Evolutionary conservation across 2,797 vertebrate species (phyloP), one percentile per base, ranked within the genome.

Genomic region (Esox masquinongy): DNA sequence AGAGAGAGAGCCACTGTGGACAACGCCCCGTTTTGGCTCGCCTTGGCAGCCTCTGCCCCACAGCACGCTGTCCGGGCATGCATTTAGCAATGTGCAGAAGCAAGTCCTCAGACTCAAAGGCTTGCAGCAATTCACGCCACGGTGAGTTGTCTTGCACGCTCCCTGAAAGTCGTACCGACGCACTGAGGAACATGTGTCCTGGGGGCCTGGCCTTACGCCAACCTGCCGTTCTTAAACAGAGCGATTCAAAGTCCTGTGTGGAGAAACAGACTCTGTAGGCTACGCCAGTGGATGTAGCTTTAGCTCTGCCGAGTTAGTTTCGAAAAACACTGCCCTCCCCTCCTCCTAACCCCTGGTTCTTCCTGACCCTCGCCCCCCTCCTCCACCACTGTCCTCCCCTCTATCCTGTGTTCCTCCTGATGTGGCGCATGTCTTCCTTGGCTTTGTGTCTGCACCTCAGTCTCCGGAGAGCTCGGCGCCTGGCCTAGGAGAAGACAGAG

Each of bases 1-100:
- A 86, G 79, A 74, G 74, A 79, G 85, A 82, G 69, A 87, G 83
- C 79, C 29, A 82, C 75, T 15, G 17, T 12, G 51, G 26, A 29
- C 1, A 29, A 79, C 68, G 49, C 17, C 69, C 63, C 12, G 43
- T 76, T 61, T 77, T 17, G 31, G 66, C 31, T 70, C 14, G 49
- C 61, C 47, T 22, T 72, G 34, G 36, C 51, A 77, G 74, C 68
- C 43, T 64, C 66, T 47, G 12, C 12, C 3, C 43, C 12, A 47
- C 43, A 1, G 12, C 43, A 8, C 0, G 3, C 34, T 81, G 76
- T 85, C 78, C 12, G 31, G 81, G 53, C 69, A 16, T 34, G 70
- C 50, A 34, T 9, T 4, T 29, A 53, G 77, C 80, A 77, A 66
- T 43, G 29, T 70, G 77, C 78, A 77, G 64, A 68, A 79, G 71